phyloP scores from a whole-genome alignment of 1,140 invertebrate genomes.

The Panulirus ornatus region DNA sequence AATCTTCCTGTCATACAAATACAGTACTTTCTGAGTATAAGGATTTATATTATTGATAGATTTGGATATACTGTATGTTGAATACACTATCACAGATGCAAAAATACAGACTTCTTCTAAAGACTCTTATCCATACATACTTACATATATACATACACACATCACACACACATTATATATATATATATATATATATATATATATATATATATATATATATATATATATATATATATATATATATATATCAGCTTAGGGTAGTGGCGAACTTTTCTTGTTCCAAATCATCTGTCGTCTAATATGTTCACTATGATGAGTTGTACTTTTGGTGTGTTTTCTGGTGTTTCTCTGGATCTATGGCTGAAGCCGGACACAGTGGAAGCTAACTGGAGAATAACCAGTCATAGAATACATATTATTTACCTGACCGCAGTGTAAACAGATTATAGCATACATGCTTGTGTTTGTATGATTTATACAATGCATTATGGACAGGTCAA shows the following conservation, averaged over 20 bases:
- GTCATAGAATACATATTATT: too few species aligned
- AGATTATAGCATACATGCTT: not conserved
- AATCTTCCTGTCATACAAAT: not conserved
- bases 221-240: slow-evolving; percentile 43
- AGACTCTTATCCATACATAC: slow-evolving; percentile 6
- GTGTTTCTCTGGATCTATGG: not conserved
- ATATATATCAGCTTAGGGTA: not conserved
- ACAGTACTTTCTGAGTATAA: not conserved
- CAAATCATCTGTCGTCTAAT: not conserved
- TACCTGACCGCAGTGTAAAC: not conserved
- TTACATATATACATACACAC: not conserved
- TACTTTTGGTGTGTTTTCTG: slow-evolving; percentile 26
- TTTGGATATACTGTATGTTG: not conserved
- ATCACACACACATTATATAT: not conserved
- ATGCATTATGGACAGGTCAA: slow-evolving; percentile 16
- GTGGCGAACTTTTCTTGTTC: not conserved
- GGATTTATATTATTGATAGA: not conserved
- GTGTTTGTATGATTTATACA: not conserved
- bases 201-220: slow-evolving; percentile 20
- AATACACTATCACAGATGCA: slow-evolving; percentile 4
- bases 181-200: not conserved
- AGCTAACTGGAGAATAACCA: not conserved
- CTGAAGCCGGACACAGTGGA: not conserved
- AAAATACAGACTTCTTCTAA: not conserved
- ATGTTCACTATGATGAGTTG: not conserved